Evolutionary conservation across 2,888 invertebrate species (phyloP), one percentile per base, ranked within the genome.

Genomic region (Tachystola acroxantha): DNA sequence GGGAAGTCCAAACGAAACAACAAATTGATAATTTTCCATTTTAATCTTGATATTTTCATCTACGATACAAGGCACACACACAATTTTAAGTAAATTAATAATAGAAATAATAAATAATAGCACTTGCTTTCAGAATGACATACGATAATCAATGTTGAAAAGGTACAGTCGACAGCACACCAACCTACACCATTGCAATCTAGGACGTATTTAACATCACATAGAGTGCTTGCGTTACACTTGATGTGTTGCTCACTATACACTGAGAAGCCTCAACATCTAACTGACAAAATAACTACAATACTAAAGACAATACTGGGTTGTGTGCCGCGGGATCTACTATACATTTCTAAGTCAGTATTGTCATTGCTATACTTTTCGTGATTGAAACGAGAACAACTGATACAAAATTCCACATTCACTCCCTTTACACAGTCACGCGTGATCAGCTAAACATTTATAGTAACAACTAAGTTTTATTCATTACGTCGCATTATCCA

Each of bases 31-130:
- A 72, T 87, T 88, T 88, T 88, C 78, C 73, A 70, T 86, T 86
- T 88, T 86, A 89, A 88, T 88, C 85, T 86, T 86, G 84, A 87
- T 88, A 88, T 88, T 88, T 88, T 88, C 84, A 84, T 89, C 88
- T 88, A 88, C 88, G 79, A 90, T 90, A 90, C 90, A 91, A 90
- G 90, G 90, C 90, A 90, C 91, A 90, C 90, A 89, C 90, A 89
- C 89, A 89, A 85, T 85, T 85, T 82, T 79, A 84, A 85, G 78
- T 79, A 76, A 78, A 84, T 75, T 78, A 79, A 81, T 75, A 65
- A 78, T 74, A 75, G 57, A 74, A 75, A 72, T 70, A 72, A 80
- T 77, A 81, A 85, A 84, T 81, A 78, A 75, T 76, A 77, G 74
- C 69, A 69, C 72, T 75, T 72, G 73, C 70, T 72, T 75, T 58